Evolutionary conservation across 2,113 vertebrate genomes (phyloP), one percentile per base, ranked within the genome.

Genomic region (Pygoscelis adeliae): DNA sequence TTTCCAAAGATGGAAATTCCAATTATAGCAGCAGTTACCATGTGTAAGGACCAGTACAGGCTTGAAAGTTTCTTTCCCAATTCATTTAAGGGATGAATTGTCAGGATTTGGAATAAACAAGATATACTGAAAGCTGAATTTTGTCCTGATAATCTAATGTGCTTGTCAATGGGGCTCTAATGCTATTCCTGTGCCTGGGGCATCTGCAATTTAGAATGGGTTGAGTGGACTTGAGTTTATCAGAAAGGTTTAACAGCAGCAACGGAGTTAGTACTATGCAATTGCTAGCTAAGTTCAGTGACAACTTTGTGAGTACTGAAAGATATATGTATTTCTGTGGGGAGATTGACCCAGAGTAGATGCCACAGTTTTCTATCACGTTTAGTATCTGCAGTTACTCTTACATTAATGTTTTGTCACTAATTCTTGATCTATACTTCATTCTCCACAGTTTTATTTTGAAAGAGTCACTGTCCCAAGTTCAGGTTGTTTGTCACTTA

Each of bases 311-410:
- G 38, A 34, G 38, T 89, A 61, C 47, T 50, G 40, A 52, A 40
- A 55, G 18, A 20, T 13, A 34, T 2, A 55, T 8, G 3, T 25
- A 36, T 85, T 89, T 89, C 56, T 0, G 0, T 20, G 5, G 8
- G 55, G 6, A 81, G 11, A 11, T 1, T 71, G 30, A 69, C 46
- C 5, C 6, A 81, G 27, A 59, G 10, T 10, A 81, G 30, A 29
- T 21, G 8, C 9, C 21, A 72, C 1, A 27, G 21, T 79, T 76
- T 88, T 78, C 69, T 67, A 23, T 18, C 58, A 89, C 1, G 3
- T 72, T 66, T 70, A 63, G 32, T 40, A 50, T 59, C 47, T 87
- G 29, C 55, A 66, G 26, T 26, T 62, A 36, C 42, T 69, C 59
- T 50, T 77, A 19, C 70, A 36, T 25, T 70, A 58, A 40, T 46